These are phyloP conservation scores for Ptychoptera albimana DNA, from an alignment of 2,888 invertebrate species.

Conservation along the genomic window DNA sequence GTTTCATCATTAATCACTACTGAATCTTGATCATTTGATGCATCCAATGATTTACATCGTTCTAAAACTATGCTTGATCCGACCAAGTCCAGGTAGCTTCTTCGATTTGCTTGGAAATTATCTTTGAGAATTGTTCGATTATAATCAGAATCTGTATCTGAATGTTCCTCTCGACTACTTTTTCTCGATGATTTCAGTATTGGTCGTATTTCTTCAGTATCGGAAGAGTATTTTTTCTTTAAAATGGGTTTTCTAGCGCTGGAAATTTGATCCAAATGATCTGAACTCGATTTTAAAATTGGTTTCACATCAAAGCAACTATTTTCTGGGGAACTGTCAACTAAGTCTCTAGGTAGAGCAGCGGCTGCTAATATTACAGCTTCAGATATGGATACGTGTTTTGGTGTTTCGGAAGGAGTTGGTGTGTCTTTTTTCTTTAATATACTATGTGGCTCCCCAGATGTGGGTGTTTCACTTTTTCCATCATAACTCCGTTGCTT, in stretches of 20 bases:
- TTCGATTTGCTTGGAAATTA: slow-evolving; percentile 27
- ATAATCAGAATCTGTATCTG: slow-evolving; percentile 16
- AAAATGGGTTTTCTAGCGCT: slow-evolving; percentile 58
- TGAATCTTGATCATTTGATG: neutral
- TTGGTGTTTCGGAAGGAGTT: slow-evolving; percentile 28
- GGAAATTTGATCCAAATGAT: slow-evolving; percentile 40
- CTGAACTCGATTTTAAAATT: slow-evolving; percentile 55
- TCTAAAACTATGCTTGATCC: slow-evolving; percentile 10
- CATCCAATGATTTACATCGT: slow-evolving; percentile 12
- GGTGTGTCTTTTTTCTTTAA: slow-evolving; percentile 40
- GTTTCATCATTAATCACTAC: slow-evolving; percentile 10
- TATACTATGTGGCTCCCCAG: slow-evolving; percentile 57
- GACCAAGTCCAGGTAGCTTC: slow-evolving; percentile 17
- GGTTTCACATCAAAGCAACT: slow-evolving; percentile 44
- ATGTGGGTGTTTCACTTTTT: slow-evolving; percentile 45
- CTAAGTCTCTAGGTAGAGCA: slow-evolving; percentile 35
- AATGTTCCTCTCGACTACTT: slow-evolving; percentile 44
- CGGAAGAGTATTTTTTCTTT: slow-evolving; percentile 70
- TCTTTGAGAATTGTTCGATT: slow-evolving; percentile 21
- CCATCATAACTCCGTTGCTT: slow-evolving; percentile 62
- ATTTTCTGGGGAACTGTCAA: slow-evolving; percentile 23
- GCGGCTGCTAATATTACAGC: slow-evolving; percentile 30
- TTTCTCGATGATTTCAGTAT: slow-evolving; percentile 61
- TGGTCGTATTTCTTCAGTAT: slow-evolving; percentile 56
- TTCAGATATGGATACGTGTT: slow-evolving; percentile 31